Evolutionary conservation across 2,113 vertebrate genomes (phyloP), one percentile per base, ranked within the genome.

Genomic region (Varanus komodoensis): DNA sequence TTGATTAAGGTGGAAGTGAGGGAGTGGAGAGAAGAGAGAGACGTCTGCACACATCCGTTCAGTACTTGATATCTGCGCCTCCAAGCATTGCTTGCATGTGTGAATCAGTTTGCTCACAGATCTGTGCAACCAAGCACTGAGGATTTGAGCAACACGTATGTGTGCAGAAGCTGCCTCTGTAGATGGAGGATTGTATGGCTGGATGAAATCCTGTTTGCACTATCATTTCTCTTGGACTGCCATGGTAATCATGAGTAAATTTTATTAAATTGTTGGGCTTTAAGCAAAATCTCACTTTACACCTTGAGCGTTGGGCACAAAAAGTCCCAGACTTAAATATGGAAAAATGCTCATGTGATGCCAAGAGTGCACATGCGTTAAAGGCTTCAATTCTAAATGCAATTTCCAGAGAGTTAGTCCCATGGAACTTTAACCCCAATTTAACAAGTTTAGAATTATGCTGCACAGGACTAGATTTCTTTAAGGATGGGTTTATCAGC

Each of bases 1-100:
- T 97, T 98, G 97, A 98, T 98, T 98, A 98, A 77, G 61, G 19
- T 73, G 77, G 54, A 34, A 77, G 73, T 44, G 69, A 74, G 50
- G 17, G 25, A 98, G 97, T 97, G 44, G 17, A 96, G 95, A 90
- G 87, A 94, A 93, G 92, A 94, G 95, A 96, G 93, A 95, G 85
- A 96, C 94, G 92, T 92, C 77, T 94, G 67, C 1, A n/a, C 21
- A 77, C 12, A 17, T 84, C 29, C 68, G 38, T 57, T 29, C 50
- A 73, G 52, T 25, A 25, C 38, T 69, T 73, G 67, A 54, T 67
- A 32, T 21, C 9, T 61, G 8, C 25, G 11, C 21, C 32, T 68
- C 54, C 44, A 68, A 78, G n/a, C 17, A 14, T 19, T 25, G 19
- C 8, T 67, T 78, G 44, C 57, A 61, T 77, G 61, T 84, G 29